phyloP scores from a whole-genome alignment of 2,888 invertebrate species.

The Punctoribates punctum region DNA sequence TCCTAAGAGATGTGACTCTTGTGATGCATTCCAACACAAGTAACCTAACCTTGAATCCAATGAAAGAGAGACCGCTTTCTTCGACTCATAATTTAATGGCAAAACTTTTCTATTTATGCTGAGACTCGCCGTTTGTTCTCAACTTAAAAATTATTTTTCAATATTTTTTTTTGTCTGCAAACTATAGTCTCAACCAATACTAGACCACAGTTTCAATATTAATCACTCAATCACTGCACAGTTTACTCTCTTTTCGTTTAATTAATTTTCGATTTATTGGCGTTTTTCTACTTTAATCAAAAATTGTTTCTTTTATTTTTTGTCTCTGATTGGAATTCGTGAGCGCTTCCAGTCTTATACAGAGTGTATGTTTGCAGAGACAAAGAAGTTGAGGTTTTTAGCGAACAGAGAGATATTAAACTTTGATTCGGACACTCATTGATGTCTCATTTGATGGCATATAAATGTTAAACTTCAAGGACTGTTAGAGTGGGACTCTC shows the following conservation, averaged over 20 bases:
- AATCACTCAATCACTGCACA: background rate
- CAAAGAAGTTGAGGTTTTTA: slow-evolving; percentile 3
- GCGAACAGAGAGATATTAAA: background rate
- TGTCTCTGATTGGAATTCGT: no score
- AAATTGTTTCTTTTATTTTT: background rate
- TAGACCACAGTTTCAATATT: background rate
- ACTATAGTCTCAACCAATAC: background rate
- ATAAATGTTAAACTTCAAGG: slow-evolving; percentile 19
- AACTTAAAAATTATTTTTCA: background rate
- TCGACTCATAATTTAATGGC: slow-evolving; percentile 27
- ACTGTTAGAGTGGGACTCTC: background rate
- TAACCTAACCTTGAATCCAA: background rate
- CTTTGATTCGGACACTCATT: slow-evolving; percentile 13
- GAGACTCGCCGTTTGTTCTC: background rate
- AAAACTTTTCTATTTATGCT: slow-evolving; percentile 15
- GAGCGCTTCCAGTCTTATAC: no score
- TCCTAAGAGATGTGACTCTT: background rate
- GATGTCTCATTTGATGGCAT: slow-evolving; percentile 32
- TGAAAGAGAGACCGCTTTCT: slow-evolving; percentile 14
- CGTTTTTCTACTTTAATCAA: background rate
- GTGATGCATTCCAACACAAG: slow-evolving; percentile 7
- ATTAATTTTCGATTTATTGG: no score
- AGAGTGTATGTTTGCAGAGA: no score
- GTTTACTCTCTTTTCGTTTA: background rate
- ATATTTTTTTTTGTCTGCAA: background rate